These are phyloP conservation scores for Drosophila bunnanda DNA, from an alignment of 2,888 invertebrate genomes.

Conservation along the genomic window DNA sequence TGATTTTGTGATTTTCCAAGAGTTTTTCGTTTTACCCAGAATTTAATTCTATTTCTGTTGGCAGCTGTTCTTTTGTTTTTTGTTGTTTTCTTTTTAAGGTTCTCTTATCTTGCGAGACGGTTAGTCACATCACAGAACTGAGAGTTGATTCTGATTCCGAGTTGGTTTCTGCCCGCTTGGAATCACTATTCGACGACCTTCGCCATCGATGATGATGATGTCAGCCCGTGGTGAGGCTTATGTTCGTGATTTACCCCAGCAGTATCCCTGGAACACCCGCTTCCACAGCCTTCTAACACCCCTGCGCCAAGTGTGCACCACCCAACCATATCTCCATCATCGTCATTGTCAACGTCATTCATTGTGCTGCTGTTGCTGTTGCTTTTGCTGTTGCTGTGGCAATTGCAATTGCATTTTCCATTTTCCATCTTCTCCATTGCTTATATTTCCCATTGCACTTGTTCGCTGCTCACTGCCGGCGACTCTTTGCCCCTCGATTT, in stretches of 20 bases:
- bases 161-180: slow-evolving; percentile 24
- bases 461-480: slow-evolving; percentile 31
- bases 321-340: slow-evolving; percentile 57
- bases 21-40: slow-evolving; percentile 6
- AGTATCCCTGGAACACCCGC: slow-evolving; percentile 28
- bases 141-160: slow-evolving; percentile 16
- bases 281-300: slow-evolving; percentile 10
- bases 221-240: slow-evolving; percentile 37
- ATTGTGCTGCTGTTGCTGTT: slow-evolving; percentile 27
- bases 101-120: slow-evolving; percentile 23
- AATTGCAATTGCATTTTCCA: slow-evolving; percentile 52
- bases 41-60: slow-evolving; percentile 1
- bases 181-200: slow-evolving; percentile 31
- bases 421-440: slow-evolving; percentile 46
- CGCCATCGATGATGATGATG: slow-evolving; percentile 42
- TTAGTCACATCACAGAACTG: slow-evolving; percentile 32
- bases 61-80: slow-evolving; percentile 5
- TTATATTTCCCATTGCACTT: slow-evolving; percentile 52
- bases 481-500: slow-evolving; percentile 25
- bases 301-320: slow-evolving; percentile 6
- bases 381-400: slow-evolving; percentile 34
- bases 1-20: slow-evolving; percentile 2
- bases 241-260: slow-evolving; percentile 41
- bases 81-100: not conserved
- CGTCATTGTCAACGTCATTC: slow-evolving; percentile 61